Evolutionary conservation across 2,888 invertebrate species (phyloP).

Genomic region (Morpho achilles): DNA sequence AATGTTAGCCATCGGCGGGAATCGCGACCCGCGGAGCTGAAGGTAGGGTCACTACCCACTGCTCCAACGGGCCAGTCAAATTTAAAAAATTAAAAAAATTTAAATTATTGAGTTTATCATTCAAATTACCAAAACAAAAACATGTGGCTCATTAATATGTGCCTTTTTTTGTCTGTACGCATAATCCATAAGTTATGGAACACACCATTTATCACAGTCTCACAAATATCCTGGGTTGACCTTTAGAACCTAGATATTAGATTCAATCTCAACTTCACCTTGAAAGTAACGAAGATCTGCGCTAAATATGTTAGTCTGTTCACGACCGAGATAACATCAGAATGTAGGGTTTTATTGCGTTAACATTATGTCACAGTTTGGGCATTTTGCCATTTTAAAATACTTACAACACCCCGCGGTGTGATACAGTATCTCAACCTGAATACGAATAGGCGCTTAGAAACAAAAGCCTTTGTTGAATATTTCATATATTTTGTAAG

Average conservation of each 20-base stretch:
- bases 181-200: no score
- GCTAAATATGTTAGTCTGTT: conserved; percentile 15
- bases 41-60: no score
- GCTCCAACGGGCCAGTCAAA: no score
- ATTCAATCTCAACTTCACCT: not conserved
- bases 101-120: no score
- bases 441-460: conserved; percentile 55
- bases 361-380: conserved; percentile 31
- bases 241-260: not conserved
- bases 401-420: conserved; percentile 41
- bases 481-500: conserved; percentile 52
- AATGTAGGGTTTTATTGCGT: conserved; percentile 26
- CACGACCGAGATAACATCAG: conserved; percentile 27
- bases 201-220: not conserved
- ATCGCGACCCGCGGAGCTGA: no score
- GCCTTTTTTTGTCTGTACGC: no score
- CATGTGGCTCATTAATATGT: no score
- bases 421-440: conserved; percentile 46
- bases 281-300: not conserved
- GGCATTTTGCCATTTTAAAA: conserved; percentile 45
- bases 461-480: conserved; percentile 49
- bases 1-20: no score
- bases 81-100: no score
- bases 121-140: no score
- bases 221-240: conserved; percentile 11